Evolutionary conservation across 1,140 invertebrate species (phyloP).

Genomic region (Phymorhynchus buccinoides): DNA sequence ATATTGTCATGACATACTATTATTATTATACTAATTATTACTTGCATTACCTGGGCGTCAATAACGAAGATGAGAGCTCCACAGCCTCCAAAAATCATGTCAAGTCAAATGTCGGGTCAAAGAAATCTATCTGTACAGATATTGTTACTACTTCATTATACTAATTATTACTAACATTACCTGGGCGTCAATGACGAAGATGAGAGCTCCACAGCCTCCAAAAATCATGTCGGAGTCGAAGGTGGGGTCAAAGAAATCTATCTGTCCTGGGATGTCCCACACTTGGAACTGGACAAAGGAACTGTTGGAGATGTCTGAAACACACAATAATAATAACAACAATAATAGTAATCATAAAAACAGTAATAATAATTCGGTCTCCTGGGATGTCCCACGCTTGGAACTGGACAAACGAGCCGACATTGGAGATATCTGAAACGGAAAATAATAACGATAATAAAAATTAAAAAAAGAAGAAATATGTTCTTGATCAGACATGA

Average conservation of each 20-base stretch:
- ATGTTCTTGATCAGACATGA: no score
- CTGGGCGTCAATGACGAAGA: slow-evolving; percentile 99
- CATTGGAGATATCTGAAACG: slow-evolving; percentile 82
- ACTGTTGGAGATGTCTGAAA: slow-evolving; percentile 84
- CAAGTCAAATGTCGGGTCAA: slow-evolving; percentile 94
- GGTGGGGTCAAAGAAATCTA: slow-evolving; percentile 91
- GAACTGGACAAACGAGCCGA: slow-evolving; percentile 99
- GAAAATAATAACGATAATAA: no score
- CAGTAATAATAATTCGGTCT: no score
- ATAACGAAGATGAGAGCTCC: no score
- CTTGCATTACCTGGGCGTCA: no score
- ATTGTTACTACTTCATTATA: no score
- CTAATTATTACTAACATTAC: no score
- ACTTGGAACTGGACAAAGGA: slow-evolving; percentile 99
- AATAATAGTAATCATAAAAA: no score
- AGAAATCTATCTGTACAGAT: no score
- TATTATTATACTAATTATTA: no score
- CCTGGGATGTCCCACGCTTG: slow-evolving; percentile 99
- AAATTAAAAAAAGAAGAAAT: no score
- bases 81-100: slow-evolving; percentile 95
- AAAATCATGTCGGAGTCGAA: slow-evolving; percentile 98
- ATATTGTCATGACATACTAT: no score
- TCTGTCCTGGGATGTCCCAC: slow-evolving; percentile 99
- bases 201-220: slow-evolving; percentile 92
- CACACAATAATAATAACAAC: not conserved